These are phyloP conservation scores for Lipophrys pholis DNA, from an alignment of 2,113 vertebrate genomes.

Conservation along the genomic window DNA sequence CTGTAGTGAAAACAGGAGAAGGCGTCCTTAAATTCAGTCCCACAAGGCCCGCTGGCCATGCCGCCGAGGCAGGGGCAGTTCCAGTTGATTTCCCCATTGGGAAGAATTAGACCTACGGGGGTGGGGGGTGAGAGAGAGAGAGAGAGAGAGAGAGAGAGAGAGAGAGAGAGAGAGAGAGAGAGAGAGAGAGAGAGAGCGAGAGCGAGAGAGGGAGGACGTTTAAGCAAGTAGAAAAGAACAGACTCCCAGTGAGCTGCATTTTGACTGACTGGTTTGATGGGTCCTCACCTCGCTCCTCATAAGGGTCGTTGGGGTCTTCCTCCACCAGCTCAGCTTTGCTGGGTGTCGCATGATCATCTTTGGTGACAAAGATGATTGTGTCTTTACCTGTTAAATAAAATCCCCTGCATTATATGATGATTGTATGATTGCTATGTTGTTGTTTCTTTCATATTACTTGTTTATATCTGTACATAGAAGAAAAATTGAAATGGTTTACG, in stretches of 20 bases:
- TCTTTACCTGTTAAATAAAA: conserved; percentile 80
- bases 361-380: conserved; percentile 82
- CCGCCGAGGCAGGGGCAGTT: conserved; percentile 95
- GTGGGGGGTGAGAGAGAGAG: too few relatives aligned
- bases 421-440: too few relatives aligned
- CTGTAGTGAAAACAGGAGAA: conserved; percentile 98
- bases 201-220: background rate
- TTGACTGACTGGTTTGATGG: background rate
- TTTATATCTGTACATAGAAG: too few relatives aligned
- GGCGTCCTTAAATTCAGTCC: conserved; percentile 94
- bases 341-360: conserved; percentile 91
- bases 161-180: too few relatives aligned
- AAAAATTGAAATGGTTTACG: too few relatives aligned
- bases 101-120: conserved; percentile 89
- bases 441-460: too few relatives aligned
- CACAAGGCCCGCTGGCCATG: conserved; percentile 95
- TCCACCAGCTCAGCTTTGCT: conserved; percentile 94
- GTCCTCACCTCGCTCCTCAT: conserved; percentile 89
- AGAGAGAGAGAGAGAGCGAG: background rate
- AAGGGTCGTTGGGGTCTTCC: conserved; percentile 95
- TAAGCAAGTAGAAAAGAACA: too few relatives aligned
- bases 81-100: conserved; percentile 96
- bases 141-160: background rate
- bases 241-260: too few relatives aligned
- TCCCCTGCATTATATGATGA: background rate